Percentiles rank a stretch among this genome's conserved stretches.
Evolutionary conservation across 2,888 invertebrate species (phyloP).

Genomic region (Lasioglossum vierecki): DNA sequence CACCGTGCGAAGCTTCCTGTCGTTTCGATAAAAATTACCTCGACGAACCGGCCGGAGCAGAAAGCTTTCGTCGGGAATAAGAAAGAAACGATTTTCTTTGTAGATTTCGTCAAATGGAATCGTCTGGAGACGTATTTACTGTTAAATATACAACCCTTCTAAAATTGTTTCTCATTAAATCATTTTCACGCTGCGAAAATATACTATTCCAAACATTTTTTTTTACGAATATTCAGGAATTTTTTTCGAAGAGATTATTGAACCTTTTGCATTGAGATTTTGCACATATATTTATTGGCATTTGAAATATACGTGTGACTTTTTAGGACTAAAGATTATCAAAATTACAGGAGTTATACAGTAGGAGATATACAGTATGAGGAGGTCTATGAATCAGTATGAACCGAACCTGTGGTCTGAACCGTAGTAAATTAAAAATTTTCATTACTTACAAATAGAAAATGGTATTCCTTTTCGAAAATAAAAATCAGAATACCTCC

Average conservation of each 20-base stretch:
- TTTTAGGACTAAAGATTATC: background rate
- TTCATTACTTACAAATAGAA: no score
- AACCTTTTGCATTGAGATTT: background rate
- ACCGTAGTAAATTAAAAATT: no score
- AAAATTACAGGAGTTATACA: background rate
- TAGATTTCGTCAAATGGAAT: constrained; percentile 41
- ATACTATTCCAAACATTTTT: background rate
- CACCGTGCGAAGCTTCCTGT: constrained; percentile 50
- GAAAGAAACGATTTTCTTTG: constrained; percentile 34
- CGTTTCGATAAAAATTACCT: constrained; percentile 57
- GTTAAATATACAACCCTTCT: no score
- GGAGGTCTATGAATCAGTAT: no score
- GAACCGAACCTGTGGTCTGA: background rate
- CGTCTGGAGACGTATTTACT: background rate
- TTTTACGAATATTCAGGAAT: background rate
- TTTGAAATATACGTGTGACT: background rate
- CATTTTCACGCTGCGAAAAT: background rate
- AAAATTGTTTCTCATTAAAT: background rate
- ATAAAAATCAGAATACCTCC: no score
- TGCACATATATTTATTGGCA: no score
- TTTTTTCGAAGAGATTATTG: background rate
- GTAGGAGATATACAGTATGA: background rate
- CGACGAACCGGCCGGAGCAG: constrained; percentile 13
- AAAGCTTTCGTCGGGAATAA: constrained; percentile 44
- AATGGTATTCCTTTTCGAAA: no score